These are phyloP conservation scores for Marmota flaviventris DNA, from an alignment of 2,113 vertebrate species.

Conservation along the genomic window DNA sequence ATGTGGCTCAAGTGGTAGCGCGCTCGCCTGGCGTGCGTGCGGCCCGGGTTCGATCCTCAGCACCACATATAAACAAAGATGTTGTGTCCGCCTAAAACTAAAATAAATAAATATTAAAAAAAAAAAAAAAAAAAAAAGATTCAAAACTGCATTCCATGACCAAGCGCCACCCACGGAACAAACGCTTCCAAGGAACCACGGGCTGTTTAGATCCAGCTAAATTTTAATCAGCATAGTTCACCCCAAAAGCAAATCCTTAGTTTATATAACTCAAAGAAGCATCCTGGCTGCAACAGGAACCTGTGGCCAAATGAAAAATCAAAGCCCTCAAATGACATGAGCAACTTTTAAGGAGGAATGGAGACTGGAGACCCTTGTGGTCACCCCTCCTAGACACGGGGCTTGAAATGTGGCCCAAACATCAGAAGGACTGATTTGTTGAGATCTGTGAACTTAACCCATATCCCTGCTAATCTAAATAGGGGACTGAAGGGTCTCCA, in stretches of 20 bases:
- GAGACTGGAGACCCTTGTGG: neutral
- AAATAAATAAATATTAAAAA: too few species aligned
- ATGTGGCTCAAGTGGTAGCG: too few species aligned
- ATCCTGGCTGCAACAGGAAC: neutral
- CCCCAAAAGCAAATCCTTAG: neutral
- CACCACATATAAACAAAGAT: too few species aligned
- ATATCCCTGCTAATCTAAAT: constrained; percentile 9
- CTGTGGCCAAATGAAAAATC: constrained; percentile 16
- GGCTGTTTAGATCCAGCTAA: constrained; percentile 4
- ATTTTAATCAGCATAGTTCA: neutral
- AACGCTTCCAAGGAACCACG: neutral
- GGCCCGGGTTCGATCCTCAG: too few species aligned
- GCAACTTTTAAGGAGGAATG: neutral
- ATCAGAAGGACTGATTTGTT: neutral
- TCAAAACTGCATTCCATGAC: neutral
- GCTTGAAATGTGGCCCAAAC: neutral
- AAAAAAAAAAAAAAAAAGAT: too few species aligned
- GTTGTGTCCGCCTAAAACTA: too few species aligned
- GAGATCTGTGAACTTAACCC: constrained; percentile 25
- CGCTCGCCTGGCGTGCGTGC: too few species aligned
- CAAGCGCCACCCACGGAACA: neutral
- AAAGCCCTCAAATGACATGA: neutral
- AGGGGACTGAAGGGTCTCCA: neutral
- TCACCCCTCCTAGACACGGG: neutral
- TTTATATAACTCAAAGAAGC: constrained; percentile 15